Conservation (phyloP, 1,140 invertebrate genomes). For the Bombus pascuorum region DNA sequence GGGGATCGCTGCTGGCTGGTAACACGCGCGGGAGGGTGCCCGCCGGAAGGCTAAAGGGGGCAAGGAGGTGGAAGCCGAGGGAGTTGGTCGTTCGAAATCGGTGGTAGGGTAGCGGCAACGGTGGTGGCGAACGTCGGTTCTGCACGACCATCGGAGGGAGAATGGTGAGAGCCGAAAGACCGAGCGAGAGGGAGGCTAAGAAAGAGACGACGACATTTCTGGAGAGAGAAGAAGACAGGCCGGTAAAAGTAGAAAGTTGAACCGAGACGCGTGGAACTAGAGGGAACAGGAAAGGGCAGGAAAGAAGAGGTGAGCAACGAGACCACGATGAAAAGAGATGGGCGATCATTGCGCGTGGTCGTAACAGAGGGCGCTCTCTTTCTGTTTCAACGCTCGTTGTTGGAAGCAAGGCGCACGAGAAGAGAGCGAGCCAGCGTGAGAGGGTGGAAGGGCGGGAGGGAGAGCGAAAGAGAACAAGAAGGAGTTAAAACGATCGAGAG, state of each 20-base stretch:
- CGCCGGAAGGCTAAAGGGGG: constrained; percentile 55
- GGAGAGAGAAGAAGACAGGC: not conserved
- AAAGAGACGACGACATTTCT: not conserved
- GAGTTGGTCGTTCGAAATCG: constrained; percentile 62
- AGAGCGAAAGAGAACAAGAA: not conserved
- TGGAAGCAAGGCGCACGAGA: not conserved
- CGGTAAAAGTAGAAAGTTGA: constrained; percentile 26
- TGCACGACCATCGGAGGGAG: constrained; percentile 50
- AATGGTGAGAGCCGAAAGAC: not conserved
- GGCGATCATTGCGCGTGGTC: constrained; percentile 43
- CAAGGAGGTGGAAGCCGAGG: constrained; percentile 63
- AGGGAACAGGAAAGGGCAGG: constrained; percentile 17
- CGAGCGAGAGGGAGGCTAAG: constrained; percentile 2
- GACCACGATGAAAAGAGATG: constrained; percentile 14
- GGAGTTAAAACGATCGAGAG: not conserved
- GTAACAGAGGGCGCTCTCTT: constrained; percentile 39
- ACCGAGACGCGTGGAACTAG: constrained; percentile 28
- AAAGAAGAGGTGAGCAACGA: not conserved
- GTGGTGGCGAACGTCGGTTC: constrained; percentile 61
- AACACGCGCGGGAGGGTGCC: constrained; percentile 67
- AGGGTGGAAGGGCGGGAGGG: not conserved
- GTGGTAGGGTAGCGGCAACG: constrained; percentile 63
- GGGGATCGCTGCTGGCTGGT: constrained; percentile 72
- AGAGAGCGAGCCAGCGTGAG: not conserved
- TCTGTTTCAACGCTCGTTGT: no score